phyloP scores from a whole-genome alignment of 2,888 invertebrate genomes.

The Alviniconcha strummeri region DNA sequence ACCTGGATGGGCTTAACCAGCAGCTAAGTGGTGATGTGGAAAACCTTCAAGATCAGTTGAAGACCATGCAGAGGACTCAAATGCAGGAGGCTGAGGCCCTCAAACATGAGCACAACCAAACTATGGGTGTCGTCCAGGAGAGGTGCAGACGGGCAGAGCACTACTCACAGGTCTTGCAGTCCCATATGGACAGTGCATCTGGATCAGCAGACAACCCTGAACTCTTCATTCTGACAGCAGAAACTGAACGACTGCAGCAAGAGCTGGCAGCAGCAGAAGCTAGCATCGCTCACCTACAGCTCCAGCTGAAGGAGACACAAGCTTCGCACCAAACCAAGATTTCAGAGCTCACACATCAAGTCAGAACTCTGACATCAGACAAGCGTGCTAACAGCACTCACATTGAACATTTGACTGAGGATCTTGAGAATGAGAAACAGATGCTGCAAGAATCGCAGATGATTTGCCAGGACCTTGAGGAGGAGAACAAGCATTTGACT shows the following conservation, averaged over 20 bases:
- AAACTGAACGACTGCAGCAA: conserved; percentile 6
- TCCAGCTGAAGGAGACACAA: background rate
- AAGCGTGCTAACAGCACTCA: conserved; percentile 46
- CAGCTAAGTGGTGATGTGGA: conserved; percentile 32
- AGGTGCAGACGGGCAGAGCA: conserved; percentile 16
- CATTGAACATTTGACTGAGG: conserved; percentile 40
- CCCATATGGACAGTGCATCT: conserved; percentile 14
- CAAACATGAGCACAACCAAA: conserved; percentile 9
- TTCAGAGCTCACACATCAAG: conserved; percentile 34
- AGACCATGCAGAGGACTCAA: conserved; percentile 8
- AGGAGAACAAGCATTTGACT: conserved; percentile 18
- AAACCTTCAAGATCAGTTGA: conserved; percentile 33
- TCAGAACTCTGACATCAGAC: conserved; percentile 37
- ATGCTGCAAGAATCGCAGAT: conserved; percentile 31
- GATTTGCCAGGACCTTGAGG: conserved; percentile 25
- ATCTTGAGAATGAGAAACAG: conserved; percentile 38
- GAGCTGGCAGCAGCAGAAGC: background rate
- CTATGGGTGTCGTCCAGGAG: conserved; percentile 13
- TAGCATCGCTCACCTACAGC: conserved; percentile 3
- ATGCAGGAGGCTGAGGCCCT: conserved; percentile 14
- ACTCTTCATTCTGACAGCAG: background rate
- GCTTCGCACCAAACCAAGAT: background rate
- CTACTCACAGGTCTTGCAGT: conserved; percentile 21
- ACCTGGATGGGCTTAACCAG: conserved; percentile 32
- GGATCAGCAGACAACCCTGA: background rate